Evolutionary conservation across 2,797 vertebrate genomes (phyloP), one percentile per base, ranked within the genome.

Genomic region (Gallinago solitaria): DNA sequence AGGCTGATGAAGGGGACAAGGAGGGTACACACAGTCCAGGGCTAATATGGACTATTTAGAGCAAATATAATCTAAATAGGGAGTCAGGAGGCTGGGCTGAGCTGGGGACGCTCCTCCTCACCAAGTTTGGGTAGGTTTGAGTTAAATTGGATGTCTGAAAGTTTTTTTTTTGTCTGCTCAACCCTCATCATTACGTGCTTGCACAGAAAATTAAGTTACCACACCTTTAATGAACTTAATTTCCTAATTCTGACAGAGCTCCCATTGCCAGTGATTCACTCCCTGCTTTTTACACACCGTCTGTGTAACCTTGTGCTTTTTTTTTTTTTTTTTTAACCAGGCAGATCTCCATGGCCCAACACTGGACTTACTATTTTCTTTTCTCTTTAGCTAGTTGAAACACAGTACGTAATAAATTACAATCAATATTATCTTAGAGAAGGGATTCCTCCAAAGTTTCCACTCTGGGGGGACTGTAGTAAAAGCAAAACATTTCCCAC

Each of bases 201-300:
- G 97, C 97, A 95, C 83, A 86, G 96, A 95, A 97, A 97, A 97
- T 95, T 74, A 96, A 82, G 84, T 97, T 93, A 97, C 98, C 98
- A 98, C 98, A 97, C 98, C 98, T 98, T 97, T 97, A 98, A 98
- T 97, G 97, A 98, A 97, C 89, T 81, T 95, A 97, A 98, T 98
- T 98, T 97, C 97, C 96, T 96, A 96, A 92, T 97, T 97, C 97
- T 97, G 97, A 97, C 94, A 91, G 84, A 74, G 87, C 90, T 97
- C 91, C 97, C 90, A 76, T 94, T 98, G 97, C 96, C 96, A 97
- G 93, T 96, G 97, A 97, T 98, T 97, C 98, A 98, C 96, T 95
- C 96, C 83, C 95, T 97, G 71, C 83, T 94, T 95, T 97, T 95
- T 95, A 95, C 96, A 97, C 95, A 89, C 87, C 69, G 61, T 69